Conservation (phyloP, 2,888 invertebrate genomes). For the Drosophila engyochracea region DNA sequence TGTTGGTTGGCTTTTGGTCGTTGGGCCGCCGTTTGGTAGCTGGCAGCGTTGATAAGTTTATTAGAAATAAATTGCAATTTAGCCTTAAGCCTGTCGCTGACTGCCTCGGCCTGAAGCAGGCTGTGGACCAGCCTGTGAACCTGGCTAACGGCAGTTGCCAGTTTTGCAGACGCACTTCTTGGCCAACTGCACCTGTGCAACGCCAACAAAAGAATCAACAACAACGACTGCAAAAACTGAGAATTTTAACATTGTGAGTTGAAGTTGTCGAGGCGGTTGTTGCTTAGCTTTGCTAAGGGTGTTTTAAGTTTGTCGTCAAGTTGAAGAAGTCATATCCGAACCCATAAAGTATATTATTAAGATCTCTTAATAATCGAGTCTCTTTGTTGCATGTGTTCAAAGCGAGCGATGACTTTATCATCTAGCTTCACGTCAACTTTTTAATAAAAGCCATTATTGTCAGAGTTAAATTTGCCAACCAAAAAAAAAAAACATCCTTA, state of each 20-base stretch:
- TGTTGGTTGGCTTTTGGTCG: conserved; percentile 14
- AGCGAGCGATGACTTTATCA: neutral
- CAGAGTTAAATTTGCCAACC: neutral
- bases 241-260: conserved; percentile 30
- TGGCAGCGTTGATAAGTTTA: conserved; percentile 77
- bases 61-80: conserved; percentile 82
- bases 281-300: conserved; percentile 3
- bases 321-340: neutral
- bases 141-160: conserved; percentile 64
- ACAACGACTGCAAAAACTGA: conserved; percentile 1
- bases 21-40: conserved; percentile 62
- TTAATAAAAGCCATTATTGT: neutral
- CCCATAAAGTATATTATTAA: neutral
- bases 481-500: neutral
- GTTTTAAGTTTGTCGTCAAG: neutral
- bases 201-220: conserved; percentile 20
- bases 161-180: conserved; percentile 47
- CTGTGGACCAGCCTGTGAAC: neutral
- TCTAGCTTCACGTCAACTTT: neutral
- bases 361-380: neutral
- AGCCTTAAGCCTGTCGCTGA: conserved; percentile 44
- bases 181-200: conserved; percentile 56
- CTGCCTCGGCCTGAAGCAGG: neutral
- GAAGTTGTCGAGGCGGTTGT: conserved; percentile 15
- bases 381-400: neutral